A percentile compares a stretch with the other conserved stretches of the same genome.
Conservation (phyloP, 2,797 vertebrate species). For the Margarornis squamiger region DNA sequence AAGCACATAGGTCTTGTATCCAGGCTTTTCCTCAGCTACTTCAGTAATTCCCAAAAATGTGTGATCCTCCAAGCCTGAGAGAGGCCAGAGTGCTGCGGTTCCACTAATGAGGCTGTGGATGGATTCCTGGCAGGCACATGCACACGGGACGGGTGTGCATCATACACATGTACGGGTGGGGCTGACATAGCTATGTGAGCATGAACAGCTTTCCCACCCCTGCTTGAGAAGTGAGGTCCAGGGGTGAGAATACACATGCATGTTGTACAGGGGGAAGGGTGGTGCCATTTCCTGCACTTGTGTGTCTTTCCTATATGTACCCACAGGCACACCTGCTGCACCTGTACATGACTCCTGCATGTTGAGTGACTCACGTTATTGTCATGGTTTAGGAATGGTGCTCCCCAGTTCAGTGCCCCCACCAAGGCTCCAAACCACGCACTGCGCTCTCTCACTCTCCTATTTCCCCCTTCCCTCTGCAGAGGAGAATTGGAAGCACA, state of each 20-base stretch:
- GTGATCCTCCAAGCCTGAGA: not conserved
- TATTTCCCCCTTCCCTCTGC: no score
- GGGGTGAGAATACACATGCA: accelerated
- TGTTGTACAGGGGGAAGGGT: accelerated
- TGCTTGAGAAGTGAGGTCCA: not conserved
- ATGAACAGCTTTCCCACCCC: not conserved
- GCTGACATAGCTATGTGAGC: accelerated
- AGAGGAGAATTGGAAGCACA: not conserved
- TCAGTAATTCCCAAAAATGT: not conserved
- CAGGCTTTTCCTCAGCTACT: not conserved
- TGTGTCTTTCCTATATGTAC: accelerated
- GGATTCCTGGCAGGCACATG: accelerated
- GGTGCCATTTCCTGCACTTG: no score
- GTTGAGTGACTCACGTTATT: accelerated
- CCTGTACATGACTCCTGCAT: accelerated
- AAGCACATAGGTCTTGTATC: accelerated
- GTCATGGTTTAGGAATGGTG: not conserved
- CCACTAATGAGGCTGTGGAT: not conserved
- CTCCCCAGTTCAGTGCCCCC: accelerated
- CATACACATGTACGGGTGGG: accelerated
- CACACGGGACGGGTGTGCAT: accelerated
- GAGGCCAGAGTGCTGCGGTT: not conserved
- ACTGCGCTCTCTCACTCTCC: not conserved
- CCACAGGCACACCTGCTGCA: accelerated
- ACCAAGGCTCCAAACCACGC: accelerated